Evolutionary conservation across 1,140 invertebrate species (phyloP).

Genomic region (Leptinotarsa lineolata): DNA sequence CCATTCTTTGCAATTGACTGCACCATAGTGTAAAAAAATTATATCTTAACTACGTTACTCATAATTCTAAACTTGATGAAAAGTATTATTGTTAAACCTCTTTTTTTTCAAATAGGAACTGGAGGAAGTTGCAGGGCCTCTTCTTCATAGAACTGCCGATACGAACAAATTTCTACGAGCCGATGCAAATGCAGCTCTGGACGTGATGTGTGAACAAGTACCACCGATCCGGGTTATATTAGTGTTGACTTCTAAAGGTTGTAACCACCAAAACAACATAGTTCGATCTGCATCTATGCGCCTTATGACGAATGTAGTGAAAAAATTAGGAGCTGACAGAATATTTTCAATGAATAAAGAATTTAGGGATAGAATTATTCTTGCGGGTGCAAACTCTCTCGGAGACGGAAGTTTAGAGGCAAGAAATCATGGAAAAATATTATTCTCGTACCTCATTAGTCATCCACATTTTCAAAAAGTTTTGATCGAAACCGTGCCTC

Average conservation of each 20-base stretch:
- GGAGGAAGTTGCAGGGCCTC: constrained; percentile 78
- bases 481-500: constrained; percentile 68
- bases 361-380: constrained; percentile 77
- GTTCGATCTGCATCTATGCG: constrained; percentile 81
- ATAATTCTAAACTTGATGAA: no score
- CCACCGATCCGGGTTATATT: constrained; percentile 62
- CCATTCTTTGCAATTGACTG: no score
- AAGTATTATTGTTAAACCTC: no score
- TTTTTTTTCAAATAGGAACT: constrained; percentile 66
- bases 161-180: constrained; percentile 89
- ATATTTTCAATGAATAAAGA: constrained; percentile 77
- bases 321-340: constrained; percentile 74
- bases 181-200: constrained; percentile 82
- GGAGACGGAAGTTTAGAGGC: constrained; percentile 87
- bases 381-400: constrained; percentile 78
- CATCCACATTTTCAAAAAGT: constrained; percentile 68
- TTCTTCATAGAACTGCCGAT: constrained; percentile 87
- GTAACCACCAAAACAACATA: constrained; percentile 81
- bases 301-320: constrained; percentile 72
- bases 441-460: constrained; percentile 64
- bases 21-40: no score
- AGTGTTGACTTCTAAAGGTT: constrained; percentile 61
- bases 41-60: no score
- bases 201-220: constrained; percentile 75
- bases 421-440: constrained; percentile 72